Conservation (phyloP, 2,797 vertebrate species). For the Neosalanx taihuensis region DNA sequence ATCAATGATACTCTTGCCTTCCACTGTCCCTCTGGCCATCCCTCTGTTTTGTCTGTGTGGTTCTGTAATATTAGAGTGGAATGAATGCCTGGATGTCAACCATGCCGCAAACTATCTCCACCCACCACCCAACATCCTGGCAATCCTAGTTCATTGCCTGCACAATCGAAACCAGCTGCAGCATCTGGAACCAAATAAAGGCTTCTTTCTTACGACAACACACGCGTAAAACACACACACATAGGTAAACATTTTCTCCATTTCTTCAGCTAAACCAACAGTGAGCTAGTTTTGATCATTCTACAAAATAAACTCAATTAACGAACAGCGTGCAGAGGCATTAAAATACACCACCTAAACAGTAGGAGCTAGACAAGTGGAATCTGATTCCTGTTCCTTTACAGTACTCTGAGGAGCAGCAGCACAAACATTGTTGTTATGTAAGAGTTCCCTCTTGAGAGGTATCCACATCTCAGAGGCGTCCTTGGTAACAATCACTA, state of each 20-base stretch:
- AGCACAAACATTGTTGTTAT: conserved; percentile 38
- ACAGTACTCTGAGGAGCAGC: conserved; percentile 24
- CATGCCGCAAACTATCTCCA: conserved; percentile 7
- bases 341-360: neutral
- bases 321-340: neutral
- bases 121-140: conserved; percentile 1
- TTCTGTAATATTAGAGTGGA: conserved; percentile 26
- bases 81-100: conserved; percentile 20
- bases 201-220: conserved; percentile 6
- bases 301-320: neutral
- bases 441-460: conserved; percentile 39
- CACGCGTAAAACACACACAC: neutral
- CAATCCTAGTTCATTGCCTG: neutral
- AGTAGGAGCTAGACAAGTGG: conserved; percentile 3
- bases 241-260: conserved; percentile 14
- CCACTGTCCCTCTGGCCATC: neutral
- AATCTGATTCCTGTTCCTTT: conserved; percentile 14
- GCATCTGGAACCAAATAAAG: conserved; percentile 1
- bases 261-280: neutral
- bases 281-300: neutral
- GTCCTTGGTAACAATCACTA: conserved; percentile 62
- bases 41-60: conserved; percentile 1
- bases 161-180: conserved; percentile 26
- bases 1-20: conserved; percentile 28
- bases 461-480: conserved; percentile 37